Base-by-base conservation (phyloP, 2,888 invertebrate species). In the Drosophila kokeensis region DNA sequence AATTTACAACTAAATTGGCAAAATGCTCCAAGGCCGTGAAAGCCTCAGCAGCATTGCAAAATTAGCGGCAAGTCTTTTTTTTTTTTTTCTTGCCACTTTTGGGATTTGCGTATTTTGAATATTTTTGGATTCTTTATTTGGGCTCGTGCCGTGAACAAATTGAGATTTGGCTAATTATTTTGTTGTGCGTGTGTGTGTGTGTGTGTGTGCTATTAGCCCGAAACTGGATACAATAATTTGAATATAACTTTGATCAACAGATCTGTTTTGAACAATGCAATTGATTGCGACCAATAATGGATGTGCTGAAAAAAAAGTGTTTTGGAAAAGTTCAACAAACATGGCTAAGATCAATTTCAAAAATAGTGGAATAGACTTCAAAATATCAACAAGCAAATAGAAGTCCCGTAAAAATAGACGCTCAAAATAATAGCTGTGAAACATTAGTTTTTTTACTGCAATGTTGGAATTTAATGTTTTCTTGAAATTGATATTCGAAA, bases 1-100 rank as follows among this genome's bases (percentile, higher is more conserved):
- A 87, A 89, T 86, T 80, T 71, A 34, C 71, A 75, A 76, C 75
- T 79, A 79, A 87, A 87, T 89, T 89, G 81, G 69, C 69, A 76
- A 65, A 72, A 72, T 53, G 62, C 76, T 72, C 65, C 69, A 65
- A 72, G 76, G 78, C 79, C 69, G 67, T 82, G 69, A 77, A 83
- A 69, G 70, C 68, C 76, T 76, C 79, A 72, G 42, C 64, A 75
- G 72, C 62, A 73, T 59, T 65, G 68, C 69, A 64, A 78, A 82
- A 81, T 79, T 75, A 76, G 80, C 71, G 62, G 77, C 62, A 69
- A 69, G 50, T 61, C 2, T 29, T 57, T 38, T 54, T 27, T 53
- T 54, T 52, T 76, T 57, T 45, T 38, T 27, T n/a, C 2, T 32
- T 62, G 11, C 29, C 45, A 21, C 63, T 57, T 61, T 38, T 62